Evolutionary conservation across 2,113 vertebrate genomes (phyloP), one percentile per base, ranked within the genome.

Genomic region (Struthio camelus): DNA sequence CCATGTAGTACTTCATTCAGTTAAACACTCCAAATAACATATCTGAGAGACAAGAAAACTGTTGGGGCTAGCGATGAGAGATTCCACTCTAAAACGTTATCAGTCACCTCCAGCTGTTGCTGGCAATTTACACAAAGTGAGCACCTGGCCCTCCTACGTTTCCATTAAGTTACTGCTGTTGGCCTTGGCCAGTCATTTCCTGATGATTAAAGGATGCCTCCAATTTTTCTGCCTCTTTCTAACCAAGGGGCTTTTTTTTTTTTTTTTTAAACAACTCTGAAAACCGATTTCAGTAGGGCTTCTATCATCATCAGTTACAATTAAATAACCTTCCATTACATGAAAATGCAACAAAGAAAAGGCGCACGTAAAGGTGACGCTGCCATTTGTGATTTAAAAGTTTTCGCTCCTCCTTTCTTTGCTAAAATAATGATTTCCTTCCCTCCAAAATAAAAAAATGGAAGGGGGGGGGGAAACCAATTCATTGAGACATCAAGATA

Each of bases 381-480:
- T 32, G 32, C 11, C 72, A 67, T 70, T 80, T 81, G 81, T 22
- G 85, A 66, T 87, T 78, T 66, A 61, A 67, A 89, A 79, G 56
- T 83, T 90, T 93, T 78, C 59, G 58, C 53, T 85, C 27, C 46
- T 53, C 46, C 70, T 77, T 12, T 85, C 65, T 95, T 85, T 76
- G 66, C 40, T 62, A 56, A 96, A 96, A 94, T 91, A 96, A 92
- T 34, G 59, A 96, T 90, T 78, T 80, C 27, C 34, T 82, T 85
- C 54, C 71, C 51, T 78, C 48, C 58, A 83, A 81, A 64, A 87
- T 32, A 44, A 96, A 81, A n/a, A 90, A 51, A 88, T 0, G 8
- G 24, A 28, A n/a, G 18, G 6, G n/a, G n/a, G 34, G 17, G 36
- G 10, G 11, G 67, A 90, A 91, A 97, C 94, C 93, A 95, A 77